These are phyloP conservation scores for Peromyscus nudipes DNA, from an alignment of 2,797 vertebrate species.

Conservation along the genomic window DNA sequence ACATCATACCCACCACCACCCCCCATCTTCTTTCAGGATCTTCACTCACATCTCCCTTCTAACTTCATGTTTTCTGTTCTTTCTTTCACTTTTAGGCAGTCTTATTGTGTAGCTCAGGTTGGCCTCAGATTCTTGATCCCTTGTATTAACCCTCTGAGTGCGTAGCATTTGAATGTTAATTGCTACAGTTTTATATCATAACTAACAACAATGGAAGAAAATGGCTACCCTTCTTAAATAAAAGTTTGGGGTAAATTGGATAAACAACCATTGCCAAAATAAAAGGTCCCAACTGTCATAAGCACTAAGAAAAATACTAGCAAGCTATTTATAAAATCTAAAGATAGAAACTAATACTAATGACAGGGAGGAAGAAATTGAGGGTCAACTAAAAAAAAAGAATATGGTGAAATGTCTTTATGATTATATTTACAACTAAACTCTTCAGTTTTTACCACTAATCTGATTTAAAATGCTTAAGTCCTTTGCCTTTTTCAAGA, in stretches of 20 bases:
- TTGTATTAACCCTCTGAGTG: neutral
- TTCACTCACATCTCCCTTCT: neutral
- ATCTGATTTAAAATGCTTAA: constrained; percentile 13
- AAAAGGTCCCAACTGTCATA: constrained; percentile 37
- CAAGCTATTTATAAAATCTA: constrained; percentile 11
- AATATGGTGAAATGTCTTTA: neutral
- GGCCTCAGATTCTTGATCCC: neutral
- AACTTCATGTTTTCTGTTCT: neutral
- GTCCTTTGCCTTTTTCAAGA: constrained; percentile 1
- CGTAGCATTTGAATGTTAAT: neutral
- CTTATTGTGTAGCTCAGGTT: neutral
- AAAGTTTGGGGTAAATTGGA: neutral
- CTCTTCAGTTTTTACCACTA: constrained; percentile 11
- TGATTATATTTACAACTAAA: constrained; percentile 15
- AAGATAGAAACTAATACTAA: neutral
- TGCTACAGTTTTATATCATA: neutral
- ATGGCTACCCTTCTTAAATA: neutral
- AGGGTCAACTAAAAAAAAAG: constrained; percentile 13
- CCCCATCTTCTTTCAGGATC: no score
- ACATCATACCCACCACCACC: neutral
- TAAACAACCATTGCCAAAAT: constrained; percentile 26
- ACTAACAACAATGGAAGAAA: neutral
- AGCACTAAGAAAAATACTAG: constrained; percentile 16
- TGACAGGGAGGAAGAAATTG: constrained; percentile 3
- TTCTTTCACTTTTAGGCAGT: neutral